A percentile compares a stretch with the other conserved stretches of the same genome.
These are phyloP conservation scores for Amblyjoppa fuscipennis DNA, from an alignment of 2,888 invertebrate species.

Conservation along the genomic window DNA sequence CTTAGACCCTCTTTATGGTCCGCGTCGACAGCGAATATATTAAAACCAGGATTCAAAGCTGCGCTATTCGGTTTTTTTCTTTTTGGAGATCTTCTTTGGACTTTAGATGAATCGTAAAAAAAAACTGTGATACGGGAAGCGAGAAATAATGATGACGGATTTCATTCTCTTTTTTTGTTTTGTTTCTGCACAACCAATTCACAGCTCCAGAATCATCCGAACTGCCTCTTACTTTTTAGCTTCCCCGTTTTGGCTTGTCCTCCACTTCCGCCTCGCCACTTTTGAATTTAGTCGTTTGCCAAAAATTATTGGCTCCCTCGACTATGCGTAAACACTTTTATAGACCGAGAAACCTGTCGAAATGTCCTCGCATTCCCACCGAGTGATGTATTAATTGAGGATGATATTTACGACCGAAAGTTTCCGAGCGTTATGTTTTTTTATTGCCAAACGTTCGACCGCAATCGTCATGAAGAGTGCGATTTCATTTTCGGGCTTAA, in stretches of 20 bases:
- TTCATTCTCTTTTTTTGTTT: neutral
- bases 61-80: neutral
- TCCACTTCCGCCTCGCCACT: neutral
- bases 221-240: neutral
- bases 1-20: neutral
- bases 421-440: neutral
- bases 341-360: conserved; percentile 13
- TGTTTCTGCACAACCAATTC: neutral
- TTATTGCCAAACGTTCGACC: conserved; percentile 24
- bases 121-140: neutral
- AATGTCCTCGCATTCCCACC: conserved; percentile 1
- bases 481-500: neutral
- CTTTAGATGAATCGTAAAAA: neutral
- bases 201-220: neutral
- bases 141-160: neutral
- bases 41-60: neutral
- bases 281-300: neutral
- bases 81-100: neutral
- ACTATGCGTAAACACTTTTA: conserved; percentile 4
- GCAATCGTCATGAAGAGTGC: neutral
- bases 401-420: neutral
- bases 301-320: neutral
- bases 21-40: neutral
- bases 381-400: conserved; percentile 23
- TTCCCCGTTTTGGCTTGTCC: neutral